Conservation (phyloP, 2,888 invertebrate species). For the Lomographa bimaculata region DNA sequence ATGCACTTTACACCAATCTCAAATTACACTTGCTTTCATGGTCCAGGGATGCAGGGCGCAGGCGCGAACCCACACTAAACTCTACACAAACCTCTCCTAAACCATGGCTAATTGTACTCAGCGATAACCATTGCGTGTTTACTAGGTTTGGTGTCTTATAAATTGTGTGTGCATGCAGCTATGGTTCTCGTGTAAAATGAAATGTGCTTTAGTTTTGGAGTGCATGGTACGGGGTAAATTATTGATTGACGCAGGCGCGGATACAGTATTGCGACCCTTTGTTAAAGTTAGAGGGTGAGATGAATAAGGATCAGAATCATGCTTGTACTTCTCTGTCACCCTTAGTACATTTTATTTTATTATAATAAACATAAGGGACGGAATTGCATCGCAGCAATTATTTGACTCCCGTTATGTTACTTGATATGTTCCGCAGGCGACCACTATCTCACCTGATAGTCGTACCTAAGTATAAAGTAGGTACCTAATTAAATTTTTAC, state of each 20-base stretch:
- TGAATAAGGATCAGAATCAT: slow-evolving; percentile 27
- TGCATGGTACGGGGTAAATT: slow-evolving; percentile 45
- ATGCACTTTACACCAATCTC: slow-evolving; percentile 64
- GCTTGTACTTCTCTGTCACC: too few species aligned
- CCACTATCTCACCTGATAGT: too few species aligned
- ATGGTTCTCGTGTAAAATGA: slow-evolving; percentile 34
- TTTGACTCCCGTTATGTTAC: too few species aligned
- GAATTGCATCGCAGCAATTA: too few species aligned
- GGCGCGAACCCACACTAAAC: slow-evolving; percentile 54
- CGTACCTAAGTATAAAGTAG: too few species aligned
- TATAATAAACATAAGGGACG: too few species aligned
- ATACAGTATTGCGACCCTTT: slow-evolving; percentile 53
- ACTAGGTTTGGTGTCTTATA: background rate
- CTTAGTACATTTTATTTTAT: too few species aligned
- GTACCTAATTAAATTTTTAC: too few species aligned
- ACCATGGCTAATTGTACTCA: background rate
- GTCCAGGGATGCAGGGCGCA: slow-evolving; percentile 74
- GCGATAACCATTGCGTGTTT: slow-evolving; percentile 43
- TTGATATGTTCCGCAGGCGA: too few species aligned
- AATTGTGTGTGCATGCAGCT: slow-evolving; percentile 29
- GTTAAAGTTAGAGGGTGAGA: slow-evolving; percentile 40
- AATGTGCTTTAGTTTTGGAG: too few species aligned
- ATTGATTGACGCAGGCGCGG: slow-evolving; percentile 79
- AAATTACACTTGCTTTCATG: slow-evolving; percentile 69
- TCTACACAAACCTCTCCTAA: slow-evolving; percentile 41